Conservation (phyloP, 2,113 vertebrate genomes). For the Otolemur garnettii region DNA sequence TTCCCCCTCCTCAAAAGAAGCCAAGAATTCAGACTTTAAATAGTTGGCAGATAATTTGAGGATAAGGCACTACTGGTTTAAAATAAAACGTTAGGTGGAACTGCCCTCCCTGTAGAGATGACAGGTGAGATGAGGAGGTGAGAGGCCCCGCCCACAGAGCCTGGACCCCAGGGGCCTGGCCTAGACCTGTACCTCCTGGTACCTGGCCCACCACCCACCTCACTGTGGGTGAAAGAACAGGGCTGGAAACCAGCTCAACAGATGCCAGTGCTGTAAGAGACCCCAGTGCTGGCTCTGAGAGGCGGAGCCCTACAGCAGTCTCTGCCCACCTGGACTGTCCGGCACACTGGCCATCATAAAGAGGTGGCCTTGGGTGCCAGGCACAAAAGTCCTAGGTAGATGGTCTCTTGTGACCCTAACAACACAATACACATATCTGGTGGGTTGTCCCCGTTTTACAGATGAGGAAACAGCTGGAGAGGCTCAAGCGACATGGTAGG, state of each 20-base stretch:
- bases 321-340: fast-evolving
- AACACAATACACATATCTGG: background rate
- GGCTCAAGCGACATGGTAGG: fast-evolving
- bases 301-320: background rate
- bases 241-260: background rate
- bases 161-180: background rate
- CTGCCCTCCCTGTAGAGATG: background rate
- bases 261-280: background rate
- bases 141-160: background rate
- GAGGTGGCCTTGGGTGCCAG: fast-evolving
- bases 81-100: background rate
- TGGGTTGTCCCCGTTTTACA: background rate
- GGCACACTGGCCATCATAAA: fast-evolving
- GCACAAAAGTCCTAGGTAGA: fast-evolving
- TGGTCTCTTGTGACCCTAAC: background rate
- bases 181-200: background rate
- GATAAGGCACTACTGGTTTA: background rate
- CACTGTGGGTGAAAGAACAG: background rate
- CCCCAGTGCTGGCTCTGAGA: fast-evolving
- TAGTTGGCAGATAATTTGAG: background rate
- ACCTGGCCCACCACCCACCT: background rate
- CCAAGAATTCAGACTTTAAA: background rate
- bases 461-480: background rate
- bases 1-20: background rate
- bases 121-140: background rate